Evolutionary conservation across 2,888 invertebrate species (phyloP).

Genomic region (Ophion ventricosus): DNA sequence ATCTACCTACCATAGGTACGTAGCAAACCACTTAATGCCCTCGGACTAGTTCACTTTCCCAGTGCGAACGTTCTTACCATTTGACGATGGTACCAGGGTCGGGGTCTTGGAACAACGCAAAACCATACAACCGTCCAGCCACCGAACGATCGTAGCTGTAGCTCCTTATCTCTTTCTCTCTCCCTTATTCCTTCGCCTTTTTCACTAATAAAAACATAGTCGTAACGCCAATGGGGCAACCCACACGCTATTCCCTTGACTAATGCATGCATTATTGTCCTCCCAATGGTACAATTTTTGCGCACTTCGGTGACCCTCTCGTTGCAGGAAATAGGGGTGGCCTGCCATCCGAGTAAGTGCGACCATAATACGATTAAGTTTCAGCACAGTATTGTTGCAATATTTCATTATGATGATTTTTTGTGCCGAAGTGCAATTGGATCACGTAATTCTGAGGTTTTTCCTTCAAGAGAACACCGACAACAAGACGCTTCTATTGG

Average conservation of each 20-base stretch:
- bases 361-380: slow-evolving; percentile 5
- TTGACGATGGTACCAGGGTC: slow-evolving; percentile 10
- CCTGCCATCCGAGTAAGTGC: slow-evolving; percentile 2
- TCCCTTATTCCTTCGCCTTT: background rate
- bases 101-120: background rate
- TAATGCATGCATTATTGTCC: slow-evolving; percentile 44
- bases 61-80: background rate
- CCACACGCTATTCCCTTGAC: slow-evolving; percentile 24
- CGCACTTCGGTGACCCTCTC: background rate
- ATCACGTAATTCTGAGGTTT: background rate
- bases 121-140: slow-evolving; percentile 20
- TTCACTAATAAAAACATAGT: slow-evolving; percentile 42
- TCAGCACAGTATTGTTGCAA: slow-evolving; percentile 2
- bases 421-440: background rate
- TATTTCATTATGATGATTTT: background rate
- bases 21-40: slow-evolving; percentile 56
- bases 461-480: background rate
- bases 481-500: too few species aligned
- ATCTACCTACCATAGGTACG: slow-evolving; percentile 36
- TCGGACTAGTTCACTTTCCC: slow-evolving; percentile 44
- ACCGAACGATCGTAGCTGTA: slow-evolving; percentile 17
- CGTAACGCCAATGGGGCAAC: slow-evolving; percentile 4
- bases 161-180: background rate
- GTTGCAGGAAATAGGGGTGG: slow-evolving; percentile 6
- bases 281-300: slow-evolving; percentile 12